Conservation (phyloP, 2,797 vertebrate species). For the Tamandua tetradactyla region DNA sequence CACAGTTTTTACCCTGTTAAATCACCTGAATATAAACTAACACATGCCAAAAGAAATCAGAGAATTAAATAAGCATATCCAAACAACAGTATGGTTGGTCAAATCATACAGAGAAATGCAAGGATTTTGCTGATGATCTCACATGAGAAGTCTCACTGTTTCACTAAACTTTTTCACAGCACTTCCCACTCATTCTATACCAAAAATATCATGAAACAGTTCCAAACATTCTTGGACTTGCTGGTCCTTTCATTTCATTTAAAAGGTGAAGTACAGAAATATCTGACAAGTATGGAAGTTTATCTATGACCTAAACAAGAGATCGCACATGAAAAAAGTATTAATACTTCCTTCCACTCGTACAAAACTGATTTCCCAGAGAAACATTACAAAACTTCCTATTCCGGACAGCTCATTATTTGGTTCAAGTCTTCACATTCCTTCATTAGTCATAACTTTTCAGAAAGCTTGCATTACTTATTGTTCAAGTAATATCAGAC, state of each 20-base stretch:
- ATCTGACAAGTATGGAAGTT: neutral
- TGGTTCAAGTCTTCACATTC: conserved; percentile 79
- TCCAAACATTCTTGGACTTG: neutral
- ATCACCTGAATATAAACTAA: conserved; percentile 62
- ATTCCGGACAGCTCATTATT: conserved; percentile 84
- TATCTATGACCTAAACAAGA: neutral
- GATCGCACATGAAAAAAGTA: conserved; percentile 18
- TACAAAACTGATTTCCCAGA: conserved; percentile 52
- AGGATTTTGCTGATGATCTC: conserved; percentile 18
- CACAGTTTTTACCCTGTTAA: conserved; percentile 51
- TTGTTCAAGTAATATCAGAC: neutral
- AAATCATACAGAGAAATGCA: neutral
- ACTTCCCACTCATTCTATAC: conserved; percentile 5
- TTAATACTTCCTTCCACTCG: neutral
- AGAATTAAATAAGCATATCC: conserved; percentile 54
- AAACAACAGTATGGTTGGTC: conserved; percentile 44
- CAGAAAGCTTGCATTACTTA: conserved; percentile 41
- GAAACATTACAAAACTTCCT: conserved; percentile 77
- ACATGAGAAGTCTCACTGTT: neutral
- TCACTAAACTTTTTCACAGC: conserved; percentile 47
- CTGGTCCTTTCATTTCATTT: neutral
- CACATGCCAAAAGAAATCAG: conserved; percentile 60
- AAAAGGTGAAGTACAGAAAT: neutral
- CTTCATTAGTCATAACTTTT: conserved; percentile 76
- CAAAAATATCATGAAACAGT: neutral